Percentiles rank a stretch among this genome's conserved stretches.
Conservation (phyloP, 2,888 invertebrate genomes). For the Barypeithes pellucidus region DNA sequence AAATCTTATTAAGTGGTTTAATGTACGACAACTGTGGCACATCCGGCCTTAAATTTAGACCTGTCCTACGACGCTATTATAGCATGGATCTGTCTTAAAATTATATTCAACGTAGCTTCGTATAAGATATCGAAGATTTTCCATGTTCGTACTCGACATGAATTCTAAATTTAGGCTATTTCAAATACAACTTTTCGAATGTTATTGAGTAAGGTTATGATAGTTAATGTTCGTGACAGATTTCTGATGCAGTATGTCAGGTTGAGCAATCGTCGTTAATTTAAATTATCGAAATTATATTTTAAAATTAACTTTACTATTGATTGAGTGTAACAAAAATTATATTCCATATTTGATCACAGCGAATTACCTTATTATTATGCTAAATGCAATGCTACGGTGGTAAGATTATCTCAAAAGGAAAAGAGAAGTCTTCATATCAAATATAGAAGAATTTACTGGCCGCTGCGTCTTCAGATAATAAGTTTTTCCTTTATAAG, state of each 20-base stretch:
- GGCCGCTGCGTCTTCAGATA: no score
- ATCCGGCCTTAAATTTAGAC: slow-evolving; percentile 63
- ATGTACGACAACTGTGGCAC: slow-evolving; percentile 62
- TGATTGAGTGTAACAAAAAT: no score
- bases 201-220: slow-evolving; percentile 34
- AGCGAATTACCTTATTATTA: no score
- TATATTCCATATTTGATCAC: no score
- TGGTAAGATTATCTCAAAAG: no score
- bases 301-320: no score
- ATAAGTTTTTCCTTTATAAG: no score
- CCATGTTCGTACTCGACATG: slow-evolving; percentile 34
- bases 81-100: slow-evolving; percentile 53
- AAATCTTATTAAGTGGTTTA: slow-evolving; percentile 62
- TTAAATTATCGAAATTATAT: not conserved
- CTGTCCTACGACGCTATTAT: slow-evolving; percentile 60
- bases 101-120: slow-evolving; percentile 39
- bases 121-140: slow-evolving; percentile 39
- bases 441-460: no score
- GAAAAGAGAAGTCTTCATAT: no score
- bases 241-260: slow-evolving; percentile 14
- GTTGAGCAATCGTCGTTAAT: slow-evolving; percentile 9
- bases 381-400: no score
- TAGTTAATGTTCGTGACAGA: slow-evolving; percentile 12
- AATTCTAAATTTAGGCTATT: slow-evolving; percentile 10
- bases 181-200: slow-evolving; percentile 19